Evolutionary conservation across 2,888 invertebrate genomes (phyloP).

Genomic region (Ophioninae sp.): DNA sequence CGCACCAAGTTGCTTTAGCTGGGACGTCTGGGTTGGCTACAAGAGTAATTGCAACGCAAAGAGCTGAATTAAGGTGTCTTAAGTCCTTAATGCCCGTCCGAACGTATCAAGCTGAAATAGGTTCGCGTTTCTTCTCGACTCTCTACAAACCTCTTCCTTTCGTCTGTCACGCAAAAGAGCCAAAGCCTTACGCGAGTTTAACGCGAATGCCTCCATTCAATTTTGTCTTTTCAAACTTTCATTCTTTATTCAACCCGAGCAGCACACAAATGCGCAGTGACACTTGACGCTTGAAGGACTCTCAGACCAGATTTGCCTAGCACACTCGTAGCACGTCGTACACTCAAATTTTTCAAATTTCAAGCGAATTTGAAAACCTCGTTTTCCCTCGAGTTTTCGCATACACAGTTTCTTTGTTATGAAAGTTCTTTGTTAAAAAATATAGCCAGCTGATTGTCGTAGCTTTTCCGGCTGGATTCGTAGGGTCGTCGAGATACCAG

Average conservation of each 20-base stretch:
- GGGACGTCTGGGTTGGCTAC: conserved; percentile 3
- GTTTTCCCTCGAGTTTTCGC: background rate
- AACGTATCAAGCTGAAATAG: conserved; percentile 41
- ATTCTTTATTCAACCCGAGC: conserved; percentile 3
- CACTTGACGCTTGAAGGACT: conserved; percentile 7
- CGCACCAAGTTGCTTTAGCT: background rate
- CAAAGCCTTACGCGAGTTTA: conserved; percentile 16
- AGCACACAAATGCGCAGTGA: background rate
- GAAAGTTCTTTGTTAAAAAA: background rate
- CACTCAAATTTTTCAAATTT: background rate
- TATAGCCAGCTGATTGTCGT: background rate
- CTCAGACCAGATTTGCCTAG: background rate
- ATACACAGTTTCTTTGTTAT: background rate
- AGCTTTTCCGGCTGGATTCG: background rate
- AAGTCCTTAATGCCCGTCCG: conserved; percentile 26
- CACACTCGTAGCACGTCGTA: background rate
- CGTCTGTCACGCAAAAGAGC: background rate
- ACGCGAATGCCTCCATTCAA: conserved; percentile 33
- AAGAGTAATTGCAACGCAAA: conserved; percentile 45
- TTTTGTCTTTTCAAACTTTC: conserved; percentile 26
- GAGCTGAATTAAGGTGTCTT: conserved; percentile 39
- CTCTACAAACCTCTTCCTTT: background rate
- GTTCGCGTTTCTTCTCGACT: conserved; percentile 21
- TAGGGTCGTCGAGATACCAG: background rate
- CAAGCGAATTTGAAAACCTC: background rate